A percentile compares a stretch with the other conserved stretches of the same genome.
phyloP scores from a whole-genome alignment of 2,797 vertebrate species.

The Esox masquinongy region DNA sequence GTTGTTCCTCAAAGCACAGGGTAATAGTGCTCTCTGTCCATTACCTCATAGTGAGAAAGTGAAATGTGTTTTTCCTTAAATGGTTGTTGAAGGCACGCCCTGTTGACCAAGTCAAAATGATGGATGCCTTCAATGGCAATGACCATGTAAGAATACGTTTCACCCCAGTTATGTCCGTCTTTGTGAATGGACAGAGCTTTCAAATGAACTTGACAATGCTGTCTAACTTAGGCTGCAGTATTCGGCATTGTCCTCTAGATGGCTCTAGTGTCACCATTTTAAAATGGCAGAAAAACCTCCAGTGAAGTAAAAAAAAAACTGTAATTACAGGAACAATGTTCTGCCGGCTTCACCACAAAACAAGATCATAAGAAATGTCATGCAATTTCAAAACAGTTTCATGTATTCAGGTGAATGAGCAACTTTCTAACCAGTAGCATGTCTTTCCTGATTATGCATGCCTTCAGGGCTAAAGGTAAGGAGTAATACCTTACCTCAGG shows the following conservation, averaged over 20 bases:
- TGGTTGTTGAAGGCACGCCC: not conserved
- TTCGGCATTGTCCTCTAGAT: not conserved
- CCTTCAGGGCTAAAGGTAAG: not conserved
- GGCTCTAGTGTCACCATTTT: not conserved
- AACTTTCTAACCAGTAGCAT: too few relatives aligned
- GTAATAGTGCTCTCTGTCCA: not conserved
- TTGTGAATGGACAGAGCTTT: not conserved
- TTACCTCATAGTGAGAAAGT: slow-evolving; percentile 4
- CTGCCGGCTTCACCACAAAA: not conserved
- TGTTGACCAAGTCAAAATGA: too few relatives aligned
- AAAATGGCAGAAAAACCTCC: not conserved
- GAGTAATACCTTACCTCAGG: slow-evolving; percentile 75
- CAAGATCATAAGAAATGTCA: not conserved
- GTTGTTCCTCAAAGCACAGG: slow-evolving; percentile 5
- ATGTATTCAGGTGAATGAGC: not conserved
- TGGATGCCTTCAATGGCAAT: too few relatives aligned
- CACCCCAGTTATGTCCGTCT: too few relatives aligned
- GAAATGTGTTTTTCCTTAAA: not conserved
- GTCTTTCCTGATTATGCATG: not conserved
- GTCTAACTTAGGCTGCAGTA: not conserved
- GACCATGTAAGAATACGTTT: too few relatives aligned
- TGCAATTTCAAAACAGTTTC: not conserved
- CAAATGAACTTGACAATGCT: not conserved
- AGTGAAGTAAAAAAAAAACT: not conserved
- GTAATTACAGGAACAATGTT: not conserved